phyloP scores from a whole-genome alignment of 2,797 vertebrate species.

The Pseudopleuronectes americanus region DNA sequence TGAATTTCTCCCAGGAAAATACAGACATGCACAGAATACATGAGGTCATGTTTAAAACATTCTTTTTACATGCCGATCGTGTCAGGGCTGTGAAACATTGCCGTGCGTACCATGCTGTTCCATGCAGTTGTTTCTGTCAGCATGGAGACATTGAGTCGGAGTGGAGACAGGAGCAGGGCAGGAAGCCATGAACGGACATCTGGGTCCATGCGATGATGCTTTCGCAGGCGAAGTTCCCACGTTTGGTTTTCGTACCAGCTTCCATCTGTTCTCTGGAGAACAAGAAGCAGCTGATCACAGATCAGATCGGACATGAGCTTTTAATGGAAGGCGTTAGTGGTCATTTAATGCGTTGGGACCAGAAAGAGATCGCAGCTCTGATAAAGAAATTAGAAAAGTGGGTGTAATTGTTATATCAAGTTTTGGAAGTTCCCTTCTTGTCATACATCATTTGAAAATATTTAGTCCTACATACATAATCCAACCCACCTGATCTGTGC shows the following conservation, averaged over 20 bases:
- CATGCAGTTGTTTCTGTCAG: not conserved
- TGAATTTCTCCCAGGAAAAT: slow-evolving; percentile 35
- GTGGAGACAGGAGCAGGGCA: slow-evolving; percentile 1
- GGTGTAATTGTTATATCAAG: slow-evolving; percentile 17
- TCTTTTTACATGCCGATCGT: not conserved
- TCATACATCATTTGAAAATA: slow-evolving; percentile 22
- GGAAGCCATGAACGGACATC: not conserved
- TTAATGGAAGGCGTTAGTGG: not conserved
- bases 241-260: not conserved
- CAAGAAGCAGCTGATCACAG: slow-evolving; percentile 20
- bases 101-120: not conserved
- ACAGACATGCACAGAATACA: slow-evolving; percentile 35
- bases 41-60: not conserved
- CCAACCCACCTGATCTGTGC: slow-evolving; percentile 11
- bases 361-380: slow-evolving; percentile 8
- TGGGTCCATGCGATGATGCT: slow-evolving; percentile 6
- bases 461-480: not conserved
- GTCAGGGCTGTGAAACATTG: slow-evolving; percentile 2
- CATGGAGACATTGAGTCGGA: not conserved
- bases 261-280: slow-evolving; percentile 14
- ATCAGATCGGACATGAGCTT: not conserved
- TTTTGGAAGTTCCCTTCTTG: not conserved
- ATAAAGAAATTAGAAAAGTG: slow-evolving; percentile 25
- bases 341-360: not conserved
- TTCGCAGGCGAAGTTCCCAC: slow-evolving; percentile 12